These are phyloP conservation scores for Scomber colias DNA, from an alignment of 2,113 vertebrate species.

Conservation along the genomic window DNA sequence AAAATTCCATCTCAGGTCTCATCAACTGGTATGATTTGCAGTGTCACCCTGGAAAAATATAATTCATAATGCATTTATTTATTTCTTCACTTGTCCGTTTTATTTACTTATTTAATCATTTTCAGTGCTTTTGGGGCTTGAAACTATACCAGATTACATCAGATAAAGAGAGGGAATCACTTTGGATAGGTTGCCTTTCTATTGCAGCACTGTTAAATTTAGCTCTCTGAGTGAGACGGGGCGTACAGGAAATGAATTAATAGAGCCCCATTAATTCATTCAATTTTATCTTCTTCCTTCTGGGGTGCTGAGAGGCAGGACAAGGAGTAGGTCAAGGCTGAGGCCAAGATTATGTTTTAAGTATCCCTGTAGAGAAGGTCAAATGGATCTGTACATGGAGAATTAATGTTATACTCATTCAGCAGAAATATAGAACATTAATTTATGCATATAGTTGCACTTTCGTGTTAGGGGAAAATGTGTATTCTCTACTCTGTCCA, in stretches of 20 bases:
- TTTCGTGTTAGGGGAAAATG: constrained; percentile 38
- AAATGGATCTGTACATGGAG: not conserved
- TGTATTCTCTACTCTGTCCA: constrained; percentile 16
- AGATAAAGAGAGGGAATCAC: constrained; percentile 8
- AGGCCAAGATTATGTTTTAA: constrained; percentile 58
- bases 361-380: constrained; percentile 45
- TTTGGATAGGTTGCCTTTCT: constrained; percentile 21
- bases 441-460: constrained; percentile 33
- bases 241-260: constrained; percentile 52
- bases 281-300: constrained; percentile 56
- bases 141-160: constrained; percentile 3
- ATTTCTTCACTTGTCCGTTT: constrained; percentile 33
- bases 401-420: constrained; percentile 25
- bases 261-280: constrained; percentile 57
- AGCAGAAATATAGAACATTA: constrained; percentile 18
- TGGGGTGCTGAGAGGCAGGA: constrained; percentile 53
- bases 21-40: constrained; percentile 45
- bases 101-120: constrained; percentile 7
- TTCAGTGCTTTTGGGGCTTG: constrained; percentile 5
- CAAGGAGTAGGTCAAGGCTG: constrained; percentile 60
- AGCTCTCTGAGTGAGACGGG: constrained; percentile 45
- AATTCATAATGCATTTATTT: constrained; percentile 15
- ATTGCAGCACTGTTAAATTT: constrained; percentile 57
- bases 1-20: constrained; percentile 45
- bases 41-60: constrained; percentile 25